A percentile compares a stretch with the other conserved stretches of the same genome.
Evolutionary conservation across 2,113 vertebrate species (phyloP).

Genomic region (Chionodraco myersi): DNA sequence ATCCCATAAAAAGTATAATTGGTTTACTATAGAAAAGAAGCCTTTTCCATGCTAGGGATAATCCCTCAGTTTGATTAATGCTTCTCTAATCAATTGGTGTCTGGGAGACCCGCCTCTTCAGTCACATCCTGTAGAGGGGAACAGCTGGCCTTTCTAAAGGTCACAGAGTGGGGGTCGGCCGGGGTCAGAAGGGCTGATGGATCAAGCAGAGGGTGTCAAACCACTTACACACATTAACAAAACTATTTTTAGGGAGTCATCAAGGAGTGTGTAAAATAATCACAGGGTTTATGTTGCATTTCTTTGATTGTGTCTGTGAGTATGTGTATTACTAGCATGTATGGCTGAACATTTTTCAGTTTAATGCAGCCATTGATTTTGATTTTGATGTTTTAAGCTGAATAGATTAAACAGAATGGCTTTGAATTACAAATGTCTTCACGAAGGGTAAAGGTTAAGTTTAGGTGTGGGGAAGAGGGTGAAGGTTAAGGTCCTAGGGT

Average conservation of each 20-base stretch:
- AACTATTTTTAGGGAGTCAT: conserved; percentile 56
- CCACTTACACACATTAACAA: conserved; percentile 82
- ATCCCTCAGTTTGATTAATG: conserved; percentile 97
- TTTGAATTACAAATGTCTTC: conserved; percentile 41
- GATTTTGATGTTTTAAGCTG: conserved; percentile 31
- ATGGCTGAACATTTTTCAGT: conserved; percentile 14
- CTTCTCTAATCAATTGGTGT: conserved; percentile 95
- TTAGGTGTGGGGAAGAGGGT: conserved; percentile 55
- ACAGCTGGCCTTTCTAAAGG: conserved; percentile 96
- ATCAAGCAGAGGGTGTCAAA: conserved; percentile 88
- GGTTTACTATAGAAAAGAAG: conserved; percentile 91
- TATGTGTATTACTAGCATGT: conserved; percentile 17
- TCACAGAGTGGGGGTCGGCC: conserved; percentile 86
- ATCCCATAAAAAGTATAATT: conserved; percentile 92
- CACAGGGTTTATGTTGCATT: conserved; percentile 36
- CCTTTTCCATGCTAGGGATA: conserved; percentile 88
- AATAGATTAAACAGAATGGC: conserved; percentile 18
- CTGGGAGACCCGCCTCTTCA: conserved; percentile 90
- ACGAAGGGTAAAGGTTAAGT: conserved; percentile 61
- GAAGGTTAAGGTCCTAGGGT: conserved; percentile 67
- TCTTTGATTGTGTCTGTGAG: not conserved
- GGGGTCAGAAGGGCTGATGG: conserved; percentile 90
- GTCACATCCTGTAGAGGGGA: conserved; percentile 91
- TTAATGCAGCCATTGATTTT: conserved; percentile 30
- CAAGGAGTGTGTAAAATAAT: conserved; percentile 54